Evolutionary conservation across 1,140 invertebrate species (phyloP).

Genomic region (Contarinia nasturtii): DNA sequence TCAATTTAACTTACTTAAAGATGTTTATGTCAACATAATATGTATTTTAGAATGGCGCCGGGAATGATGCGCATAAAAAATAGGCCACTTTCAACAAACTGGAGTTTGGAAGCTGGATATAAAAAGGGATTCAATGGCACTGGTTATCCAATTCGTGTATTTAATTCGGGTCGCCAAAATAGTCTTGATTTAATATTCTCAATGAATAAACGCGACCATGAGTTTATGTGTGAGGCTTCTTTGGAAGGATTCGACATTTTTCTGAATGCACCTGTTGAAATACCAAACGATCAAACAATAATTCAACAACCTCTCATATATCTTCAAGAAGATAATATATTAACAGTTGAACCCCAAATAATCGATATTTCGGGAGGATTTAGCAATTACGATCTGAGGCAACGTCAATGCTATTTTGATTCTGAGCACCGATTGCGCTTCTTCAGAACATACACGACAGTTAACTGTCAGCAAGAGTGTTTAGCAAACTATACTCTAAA

Average conservation of each 20-base stretch:
- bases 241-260: not conserved
- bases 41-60: not conserved
- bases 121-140: not conserved
- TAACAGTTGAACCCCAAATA: slow-evolving; percentile 35
- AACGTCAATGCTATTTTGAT: slow-evolving; percentile 41
- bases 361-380: slow-evolving; percentile 34
- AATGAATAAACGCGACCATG: too few species aligned
- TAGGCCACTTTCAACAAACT: not conserved
- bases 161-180: not conserved
- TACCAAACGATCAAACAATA: slow-evolving; percentile 24
- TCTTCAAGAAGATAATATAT: slow-evolving; percentile 25
- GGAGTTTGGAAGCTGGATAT: not conserved
- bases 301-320: not conserved
- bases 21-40: too few species aligned
- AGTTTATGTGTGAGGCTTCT: too few species aligned
- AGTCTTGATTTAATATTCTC: not conserved
- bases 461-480: slow-evolving; percentile 58
- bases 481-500: slow-evolving; percentile 47
- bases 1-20: too few species aligned
- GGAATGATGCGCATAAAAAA: not conserved
- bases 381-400: slow-evolving; percentile 24
- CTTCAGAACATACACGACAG: slow-evolving; percentile 52
- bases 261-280: slow-evolving; percentile 29
- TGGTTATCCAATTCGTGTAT: not conserved
- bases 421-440: slow-evolving; percentile 37